A percentile compares a stretch with the other conserved stretches of the same genome.
Evolutionary conservation across 1,140 invertebrate species (phyloP).

Genomic region (Ephestia elutella): DNA sequence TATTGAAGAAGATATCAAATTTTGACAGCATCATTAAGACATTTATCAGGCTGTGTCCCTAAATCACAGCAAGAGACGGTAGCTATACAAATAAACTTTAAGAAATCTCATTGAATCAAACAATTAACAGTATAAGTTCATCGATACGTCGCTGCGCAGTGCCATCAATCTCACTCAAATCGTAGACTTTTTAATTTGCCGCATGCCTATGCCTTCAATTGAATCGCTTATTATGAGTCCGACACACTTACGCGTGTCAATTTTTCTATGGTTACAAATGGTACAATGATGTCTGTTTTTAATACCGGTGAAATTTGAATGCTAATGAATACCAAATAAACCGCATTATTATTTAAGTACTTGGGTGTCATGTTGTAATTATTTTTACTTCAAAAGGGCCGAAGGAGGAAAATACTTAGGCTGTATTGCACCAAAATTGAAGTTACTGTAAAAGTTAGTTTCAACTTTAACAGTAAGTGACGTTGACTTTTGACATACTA

Average conservation of each 20-base stretch:
- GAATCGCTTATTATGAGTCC: background rate
- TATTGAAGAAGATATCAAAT: constrained; percentile 6
- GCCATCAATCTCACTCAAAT: constrained; percentile 4
- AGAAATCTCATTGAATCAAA: background rate
- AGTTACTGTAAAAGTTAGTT: too few relatives aligned
- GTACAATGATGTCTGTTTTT: constrained; percentile 1
- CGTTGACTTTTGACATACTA: too few relatives aligned
- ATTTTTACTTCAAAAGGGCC: background rate
- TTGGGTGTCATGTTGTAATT: background rate
- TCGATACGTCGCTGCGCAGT: background rate
- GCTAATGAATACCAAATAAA: background rate
- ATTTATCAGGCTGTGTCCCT: constrained; percentile 12
- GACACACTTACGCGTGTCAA: background rate
- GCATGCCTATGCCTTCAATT: background rate
- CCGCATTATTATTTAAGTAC: background rate
- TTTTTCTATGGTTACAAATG: background rate
- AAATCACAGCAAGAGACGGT: background rate
- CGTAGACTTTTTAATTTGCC: background rate
- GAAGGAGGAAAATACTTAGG: too few relatives aligned
- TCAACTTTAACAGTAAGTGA: too few relatives aligned
- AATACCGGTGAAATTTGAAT: background rate
- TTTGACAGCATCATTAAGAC: constrained; percentile 12
- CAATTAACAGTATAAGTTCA: background rate
- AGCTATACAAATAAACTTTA: background rate
- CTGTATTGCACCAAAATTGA: too few relatives aligned